Evolutionary conservation across 2,113 vertebrate species (phyloP).

Genomic region (Archilochus colubris): DNA sequence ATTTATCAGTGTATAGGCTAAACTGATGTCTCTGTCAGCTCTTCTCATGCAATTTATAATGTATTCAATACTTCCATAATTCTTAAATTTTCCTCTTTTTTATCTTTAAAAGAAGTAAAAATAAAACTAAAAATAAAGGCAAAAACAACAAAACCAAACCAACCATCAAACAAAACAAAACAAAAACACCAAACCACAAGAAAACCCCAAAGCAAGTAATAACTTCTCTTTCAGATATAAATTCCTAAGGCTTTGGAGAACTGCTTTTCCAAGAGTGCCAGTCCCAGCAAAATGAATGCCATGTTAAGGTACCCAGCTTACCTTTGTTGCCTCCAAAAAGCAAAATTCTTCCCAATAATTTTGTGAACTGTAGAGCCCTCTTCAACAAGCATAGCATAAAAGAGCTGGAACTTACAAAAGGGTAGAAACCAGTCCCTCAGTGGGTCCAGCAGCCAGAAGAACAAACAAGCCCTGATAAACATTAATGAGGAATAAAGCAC

Average conservation of each 20-base stretch:
- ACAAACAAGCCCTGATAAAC: background rate
- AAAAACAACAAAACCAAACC: background rate
- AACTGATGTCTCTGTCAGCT: background rate
- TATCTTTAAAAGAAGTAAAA: no score
- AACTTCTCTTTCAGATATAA: background rate
- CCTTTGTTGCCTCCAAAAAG: rapidly evolving
- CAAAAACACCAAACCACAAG: no score
- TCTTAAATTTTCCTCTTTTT: background rate
- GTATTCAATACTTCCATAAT: background rate
- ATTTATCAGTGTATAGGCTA: background rate
- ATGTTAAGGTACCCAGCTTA: background rate
- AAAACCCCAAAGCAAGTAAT: no score
- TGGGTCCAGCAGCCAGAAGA: background rate
- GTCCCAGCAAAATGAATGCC: rapidly evolving
- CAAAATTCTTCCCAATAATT: background rate
- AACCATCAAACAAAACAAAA: no score
- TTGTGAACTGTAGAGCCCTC: background rate
- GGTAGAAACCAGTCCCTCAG: background rate
- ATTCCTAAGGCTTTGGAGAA: background rate
- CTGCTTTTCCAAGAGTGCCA: background rate
- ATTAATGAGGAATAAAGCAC: background rate
- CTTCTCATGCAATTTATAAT: background rate
- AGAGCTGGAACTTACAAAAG: background rate
- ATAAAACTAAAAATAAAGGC: no score
- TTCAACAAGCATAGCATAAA: background rate